Evolutionary conservation across 1,140 invertebrate genomes (phyloP).

Genomic region (Diachasma alloeum): DNA sequence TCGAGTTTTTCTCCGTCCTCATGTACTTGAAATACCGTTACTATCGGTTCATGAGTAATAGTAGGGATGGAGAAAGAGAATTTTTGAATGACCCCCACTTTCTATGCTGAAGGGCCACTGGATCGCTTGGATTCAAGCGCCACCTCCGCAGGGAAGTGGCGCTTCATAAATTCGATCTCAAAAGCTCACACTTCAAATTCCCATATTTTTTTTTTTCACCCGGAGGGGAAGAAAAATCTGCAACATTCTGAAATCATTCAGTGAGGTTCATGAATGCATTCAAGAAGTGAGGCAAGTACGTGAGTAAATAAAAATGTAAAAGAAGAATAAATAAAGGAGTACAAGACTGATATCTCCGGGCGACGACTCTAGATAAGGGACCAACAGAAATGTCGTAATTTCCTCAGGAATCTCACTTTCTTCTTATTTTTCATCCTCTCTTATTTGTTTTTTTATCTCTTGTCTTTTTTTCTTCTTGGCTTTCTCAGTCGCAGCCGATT

Average conservation of each 20-base stretch:
- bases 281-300: background rate
- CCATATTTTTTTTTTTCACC: background rate
- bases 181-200: background rate
- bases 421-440: constrained; percentile 25
- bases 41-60: no score
- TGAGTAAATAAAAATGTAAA: constrained; percentile 13
- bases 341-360: constrained; percentile 29
- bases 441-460: constrained; percentile 19
- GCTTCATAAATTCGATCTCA: background rate
- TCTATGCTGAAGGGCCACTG: background rate
- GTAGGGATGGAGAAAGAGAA: no score
- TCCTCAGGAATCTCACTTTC: constrained; percentile 39
- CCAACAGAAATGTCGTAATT: constrained; percentile 38
- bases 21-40: background rate
- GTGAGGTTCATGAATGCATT: background rate
- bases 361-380: constrained; percentile 42
- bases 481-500: constrained; percentile 31
- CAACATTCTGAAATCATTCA: background rate
- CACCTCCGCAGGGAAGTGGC: background rate
- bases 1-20: background rate
- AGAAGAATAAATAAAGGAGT: constrained; percentile 29
- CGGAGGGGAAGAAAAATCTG: no score
- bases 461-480: constrained; percentile 25
- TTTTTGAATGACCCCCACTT: background rate
- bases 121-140: background rate